Base-by-base conservation (phyloP, 2,888 invertebrate genomes). In the Himalopsyche japonica region DNA sequence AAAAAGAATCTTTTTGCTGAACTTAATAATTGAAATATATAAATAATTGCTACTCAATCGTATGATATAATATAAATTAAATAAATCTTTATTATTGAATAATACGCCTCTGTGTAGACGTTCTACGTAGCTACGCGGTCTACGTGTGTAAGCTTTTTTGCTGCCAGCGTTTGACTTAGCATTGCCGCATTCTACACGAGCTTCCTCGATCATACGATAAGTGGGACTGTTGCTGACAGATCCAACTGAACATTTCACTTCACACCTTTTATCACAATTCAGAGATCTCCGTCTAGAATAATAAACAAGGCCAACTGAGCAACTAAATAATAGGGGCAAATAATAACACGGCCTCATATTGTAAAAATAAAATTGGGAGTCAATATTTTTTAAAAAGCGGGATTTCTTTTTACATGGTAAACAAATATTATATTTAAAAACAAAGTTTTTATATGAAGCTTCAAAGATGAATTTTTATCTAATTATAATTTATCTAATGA, bases 191-290 rank as follows among this genome's bases (percentile, higher is more conserved):
- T 34, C 47, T 24, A 18, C 47, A 18, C 79, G 24, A 12, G 47
- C 32, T 43, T 24, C 79, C 47, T 79, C 15, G 79, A 79, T 79
- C 43, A 79, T 8, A 6, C 32, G 77, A 76, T 76, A 76, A 76
- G 77, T n/a, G 27, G n/a, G 79, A 79, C 43, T 79, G 79, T 79
- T 24, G 37, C 79, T 79, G 79, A 79, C 79, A 79, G 79, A 34
- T 43, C 79, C 47, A 18, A 12, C 43, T 32, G 27, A 43, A 37
- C 79, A 27, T 20, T 79, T 43, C 47, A 79, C 20, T 79, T 47
- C 47, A 20, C 37, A 79, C 47, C 79, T 79, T 79, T 43, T 47
- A 79, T 20, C 43, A 15, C 15, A 15, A 43, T 8, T 57, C 57
- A 24, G 5, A 24, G 24, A n/a, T 2, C 57, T 57, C 57, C 2